Evolutionary conservation across 2,113 vertebrate genomes (phyloP).

Genomic region (Nibea coibor): DNA sequence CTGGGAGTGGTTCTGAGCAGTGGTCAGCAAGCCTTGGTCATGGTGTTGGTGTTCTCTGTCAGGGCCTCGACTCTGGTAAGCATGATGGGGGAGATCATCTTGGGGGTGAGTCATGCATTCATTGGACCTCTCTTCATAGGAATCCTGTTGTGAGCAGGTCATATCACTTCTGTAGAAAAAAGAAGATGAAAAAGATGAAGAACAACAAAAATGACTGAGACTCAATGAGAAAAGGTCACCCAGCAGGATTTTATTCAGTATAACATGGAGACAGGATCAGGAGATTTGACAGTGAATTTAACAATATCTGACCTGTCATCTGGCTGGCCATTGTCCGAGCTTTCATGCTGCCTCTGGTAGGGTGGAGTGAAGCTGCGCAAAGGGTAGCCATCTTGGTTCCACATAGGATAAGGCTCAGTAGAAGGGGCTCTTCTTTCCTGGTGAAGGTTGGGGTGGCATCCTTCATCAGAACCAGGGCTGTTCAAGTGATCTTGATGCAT

Average conservation of each 20-base stretch:
- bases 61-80: slow-evolving; percentile 84
- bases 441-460: slow-evolving; percentile 85
- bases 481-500: slow-evolving; percentile 89
- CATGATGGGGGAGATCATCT: slow-evolving; percentile 73
- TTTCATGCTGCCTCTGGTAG: slow-evolving; percentile 89
- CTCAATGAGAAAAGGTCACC: neutral
- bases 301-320: slow-evolving; percentile 85
- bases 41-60: slow-evolving; percentile 76
- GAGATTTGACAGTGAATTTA: neutral
- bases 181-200: slow-evolving; percentile 8
- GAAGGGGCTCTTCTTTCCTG: slow-evolving; percentile 88
- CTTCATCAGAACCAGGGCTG: slow-evolving; percentile 91
- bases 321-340: slow-evolving; percentile 78
- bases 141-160: slow-evolving; percentile 86
- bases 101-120: slow-evolving; percentile 80
- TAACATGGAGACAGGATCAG: neutral
- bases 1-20: slow-evolving; percentile 77
- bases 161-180: slow-evolving; percentile 85
- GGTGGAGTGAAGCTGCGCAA: slow-evolving; percentile 90
- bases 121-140: slow-evolving; percentile 89
- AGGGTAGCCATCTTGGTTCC: slow-evolving; percentile 92
- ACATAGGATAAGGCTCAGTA: slow-evolving; percentile 88
- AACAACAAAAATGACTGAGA: neutral
- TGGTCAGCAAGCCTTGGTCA: slow-evolving; percentile 80
- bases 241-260: neutral